phyloP scores from a whole-genome alignment of 2,797 vertebrate genomes.

The Myripristis murdjan region DNA sequence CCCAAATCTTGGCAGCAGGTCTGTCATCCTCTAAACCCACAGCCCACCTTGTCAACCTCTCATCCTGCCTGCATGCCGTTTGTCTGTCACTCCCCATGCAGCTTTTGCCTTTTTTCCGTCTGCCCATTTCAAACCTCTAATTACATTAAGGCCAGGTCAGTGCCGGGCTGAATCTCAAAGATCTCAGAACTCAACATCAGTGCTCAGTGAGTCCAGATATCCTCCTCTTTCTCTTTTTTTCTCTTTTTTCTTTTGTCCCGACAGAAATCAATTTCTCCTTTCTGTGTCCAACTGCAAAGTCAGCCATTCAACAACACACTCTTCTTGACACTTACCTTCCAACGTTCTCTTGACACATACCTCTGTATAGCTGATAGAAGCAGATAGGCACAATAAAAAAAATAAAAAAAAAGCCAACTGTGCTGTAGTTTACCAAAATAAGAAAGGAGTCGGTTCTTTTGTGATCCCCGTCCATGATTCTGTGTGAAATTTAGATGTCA shows the following conservation, averaged over 20 bases:
- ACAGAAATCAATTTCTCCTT: slow-evolving; percentile 57
- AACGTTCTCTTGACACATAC: background rate
- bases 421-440: background rate
- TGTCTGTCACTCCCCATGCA: slow-evolving; percentile 39
- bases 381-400: background rate
- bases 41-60: slow-evolving; percentile 47
- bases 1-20: slow-evolving; percentile 47
- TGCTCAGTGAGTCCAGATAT: slow-evolving; percentile 35
- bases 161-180: slow-evolving; percentile 51
- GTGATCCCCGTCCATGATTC: background rate
- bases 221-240: background rate
- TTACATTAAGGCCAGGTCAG: slow-evolving; percentile 46
- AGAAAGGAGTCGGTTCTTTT: background rate
- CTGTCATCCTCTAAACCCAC: slow-evolving; percentile 48
- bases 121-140: slow-evolving; percentile 58
- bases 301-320: slow-evolving; percentile 33
- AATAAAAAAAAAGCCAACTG: too few species aligned
- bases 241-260: slow-evolving; percentile 23
- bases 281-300: slow-evolving; percentile 43
- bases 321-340: slow-evolving; percentile 40
- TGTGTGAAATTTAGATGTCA: background rate
- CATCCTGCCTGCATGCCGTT: slow-evolving; percentile 30
- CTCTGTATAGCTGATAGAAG: slow-evolving; percentile 10
- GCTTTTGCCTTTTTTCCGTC: slow-evolving; percentile 12
- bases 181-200: slow-evolving; percentile 30